A percentile compares a stretch with the other conserved stretches of the same genome.
Conservation (phyloP, 2,888 invertebrate species). For the Thera britannica region DNA sequence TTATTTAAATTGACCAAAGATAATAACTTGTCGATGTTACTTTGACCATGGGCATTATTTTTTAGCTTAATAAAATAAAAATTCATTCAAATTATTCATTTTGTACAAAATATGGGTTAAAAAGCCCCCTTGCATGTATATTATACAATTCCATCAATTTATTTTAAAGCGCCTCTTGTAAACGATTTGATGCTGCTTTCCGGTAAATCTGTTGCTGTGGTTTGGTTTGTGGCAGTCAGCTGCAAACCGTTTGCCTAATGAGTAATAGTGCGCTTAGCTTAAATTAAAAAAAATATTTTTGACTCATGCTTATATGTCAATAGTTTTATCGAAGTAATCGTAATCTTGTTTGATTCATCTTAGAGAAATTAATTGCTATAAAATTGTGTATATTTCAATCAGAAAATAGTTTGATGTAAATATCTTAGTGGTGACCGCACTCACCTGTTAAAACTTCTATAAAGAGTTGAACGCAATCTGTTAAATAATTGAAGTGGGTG, state of each 20-base stretch:
- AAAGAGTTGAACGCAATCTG: background rate
- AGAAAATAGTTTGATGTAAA: background rate
- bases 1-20: slow-evolving; percentile 24
- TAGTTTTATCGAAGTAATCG: too few relatives aligned
- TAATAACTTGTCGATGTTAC: slow-evolving; percentile 11
- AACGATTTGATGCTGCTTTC: too few relatives aligned
- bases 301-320: too few relatives aligned
- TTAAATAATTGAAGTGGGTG: too few relatives aligned
- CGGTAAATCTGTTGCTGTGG: background rate
- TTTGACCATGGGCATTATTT: slow-evolving; percentile 19
- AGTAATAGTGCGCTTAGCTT: background rate
- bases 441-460: background rate
- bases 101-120: background rate
- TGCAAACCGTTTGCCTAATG: background rate
- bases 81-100: background rate
- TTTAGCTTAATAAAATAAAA: slow-evolving; percentile 2
- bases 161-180: too few relatives aligned
- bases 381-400: background rate
- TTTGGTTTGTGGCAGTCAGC: background rate
- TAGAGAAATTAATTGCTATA: too few relatives aligned
- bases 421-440: background rate
- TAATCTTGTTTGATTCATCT: too few relatives aligned
- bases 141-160: too few relatives aligned
- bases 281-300: background rate
- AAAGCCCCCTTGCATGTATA: too few relatives aligned